Conservation (phyloP, 1,140 invertebrate species). For the Hylaeus volcanicus region DNA sequence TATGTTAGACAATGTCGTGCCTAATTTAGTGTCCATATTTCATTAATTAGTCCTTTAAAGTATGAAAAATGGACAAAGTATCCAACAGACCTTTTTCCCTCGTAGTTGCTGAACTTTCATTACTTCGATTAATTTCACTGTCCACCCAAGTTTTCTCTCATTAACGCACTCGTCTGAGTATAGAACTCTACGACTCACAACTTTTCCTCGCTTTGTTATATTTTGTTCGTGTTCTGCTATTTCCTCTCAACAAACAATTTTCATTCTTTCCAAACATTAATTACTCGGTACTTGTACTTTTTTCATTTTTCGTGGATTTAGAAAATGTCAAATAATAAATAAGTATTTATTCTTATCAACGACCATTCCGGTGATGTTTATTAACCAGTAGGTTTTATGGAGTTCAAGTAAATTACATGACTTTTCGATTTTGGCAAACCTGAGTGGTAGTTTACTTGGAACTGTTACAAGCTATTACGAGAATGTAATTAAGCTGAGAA, state of each 20-base stretch:
- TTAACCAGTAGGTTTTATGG: too few species aligned
- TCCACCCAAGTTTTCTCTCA: constrained; percentile 20
- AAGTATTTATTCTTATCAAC: too few species aligned
- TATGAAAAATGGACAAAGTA: constrained; percentile 3
- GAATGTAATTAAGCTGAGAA: constrained; percentile 72
- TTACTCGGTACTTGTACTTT: not conserved
- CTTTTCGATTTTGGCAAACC: constrained; percentile 45
- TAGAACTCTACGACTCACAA: constrained; percentile 8
- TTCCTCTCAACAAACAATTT: not conserved
- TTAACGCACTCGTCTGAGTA: constrained; percentile 9
- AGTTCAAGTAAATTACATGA: not conserved
- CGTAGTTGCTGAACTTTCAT: constrained; percentile 19
- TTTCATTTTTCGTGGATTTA: not conserved
- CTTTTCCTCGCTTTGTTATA: not conserved
- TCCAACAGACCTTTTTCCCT: constrained; percentile 14
- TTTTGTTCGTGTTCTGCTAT: not conserved
- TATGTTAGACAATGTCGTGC: not conserved
- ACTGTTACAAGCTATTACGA: constrained; percentile 64
- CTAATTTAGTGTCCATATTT: not conserved
- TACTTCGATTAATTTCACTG: constrained; percentile 36
- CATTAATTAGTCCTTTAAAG: not conserved
- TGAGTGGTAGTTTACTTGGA: constrained; percentile 38
- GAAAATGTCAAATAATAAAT: not conserved
- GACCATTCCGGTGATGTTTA: too few species aligned
- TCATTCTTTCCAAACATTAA: too few species aligned